A percentile compares a stretch with the other conserved stretches of the same genome.
Conservation (phyloP, 1,140 invertebrate species). For the Caenorhabditis remanei region DNA sequence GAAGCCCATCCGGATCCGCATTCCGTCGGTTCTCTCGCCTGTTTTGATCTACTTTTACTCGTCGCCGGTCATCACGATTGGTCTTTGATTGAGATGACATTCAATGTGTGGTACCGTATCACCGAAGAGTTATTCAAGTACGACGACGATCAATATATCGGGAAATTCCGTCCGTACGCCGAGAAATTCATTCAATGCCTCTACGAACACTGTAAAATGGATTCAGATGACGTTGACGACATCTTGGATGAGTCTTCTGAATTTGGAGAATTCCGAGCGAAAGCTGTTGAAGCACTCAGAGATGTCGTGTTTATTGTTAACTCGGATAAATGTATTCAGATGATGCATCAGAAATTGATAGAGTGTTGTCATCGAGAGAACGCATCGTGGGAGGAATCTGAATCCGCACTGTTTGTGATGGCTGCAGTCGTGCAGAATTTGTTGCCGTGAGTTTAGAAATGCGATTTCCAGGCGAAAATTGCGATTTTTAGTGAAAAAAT, state of each 20-base stretch:
- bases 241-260: conserved; percentile 21
- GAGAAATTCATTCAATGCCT: conserved; percentile 46
- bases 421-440: conserved; percentile 94
- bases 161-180: conserved; percentile 52
- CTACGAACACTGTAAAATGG: conserved; percentile 59
- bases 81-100: conserved; percentile 95
- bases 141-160: conserved; percentile 84
- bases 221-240: conserved; percentile 51
- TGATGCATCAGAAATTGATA: conserved; percentile 81
- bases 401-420: conserved; percentile 96
- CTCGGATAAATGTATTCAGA: conserved; percentile 89
- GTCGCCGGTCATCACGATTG: conserved; percentile 97
- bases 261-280: conserved; percentile 55
- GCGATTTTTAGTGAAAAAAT: too few species aligned
- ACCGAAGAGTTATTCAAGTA: conserved; percentile 93
- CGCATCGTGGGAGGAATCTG: conserved; percentile 89
- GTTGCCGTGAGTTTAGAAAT: conserved; percentile 85
- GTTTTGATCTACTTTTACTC: conserved; percentile 89
- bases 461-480: neutral
- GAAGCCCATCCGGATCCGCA: conserved; percentile 78
- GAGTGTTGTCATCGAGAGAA: conserved; percentile 67
- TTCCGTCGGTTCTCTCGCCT: conserved; percentile 84
- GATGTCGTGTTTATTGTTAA: conserved; percentile 98
- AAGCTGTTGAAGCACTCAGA: conserved; percentile 87
- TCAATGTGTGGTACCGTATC: conserved; percentile 94